Evolutionary conservation across 2,113 vertebrate species (phyloP).

Genomic region (Micronycteris hirsuta): DNA sequence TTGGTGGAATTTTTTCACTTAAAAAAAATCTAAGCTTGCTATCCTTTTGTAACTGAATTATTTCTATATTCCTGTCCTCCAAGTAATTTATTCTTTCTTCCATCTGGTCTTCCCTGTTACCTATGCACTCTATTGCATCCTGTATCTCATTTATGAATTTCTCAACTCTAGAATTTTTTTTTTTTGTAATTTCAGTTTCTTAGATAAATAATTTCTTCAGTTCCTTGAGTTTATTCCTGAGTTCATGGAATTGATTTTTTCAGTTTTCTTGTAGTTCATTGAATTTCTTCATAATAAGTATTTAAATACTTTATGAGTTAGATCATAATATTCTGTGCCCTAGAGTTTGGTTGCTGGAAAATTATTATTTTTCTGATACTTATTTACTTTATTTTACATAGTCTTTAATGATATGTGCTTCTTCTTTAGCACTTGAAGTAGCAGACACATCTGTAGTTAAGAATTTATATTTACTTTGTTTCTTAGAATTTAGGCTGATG

Average conservation of each 20-base stretch:
- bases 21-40: not conserved
- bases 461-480: not conserved
- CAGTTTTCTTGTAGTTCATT: not conserved
- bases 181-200: not conserved
- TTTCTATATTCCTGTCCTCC: not conserved
- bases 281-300: not conserved
- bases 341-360: not conserved
- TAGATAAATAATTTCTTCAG: not conserved
- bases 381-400: not conserved
- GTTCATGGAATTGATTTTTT: not conserved
- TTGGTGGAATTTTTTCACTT: not conserved
- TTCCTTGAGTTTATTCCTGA: not conserved
- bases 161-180: not conserved
- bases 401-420: not conserved
- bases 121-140: not conserved
- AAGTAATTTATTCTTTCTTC: not conserved
- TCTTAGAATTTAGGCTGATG: not conserved
- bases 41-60: not conserved
- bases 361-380: not conserved
- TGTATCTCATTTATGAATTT: not conserved
- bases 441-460: not conserved
- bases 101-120: not conserved
- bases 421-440: not conserved
- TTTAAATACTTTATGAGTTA: not conserved
- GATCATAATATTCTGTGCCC: not conserved